Evolutionary conservation across 2,113 vertebrate species (phyloP), one percentile per base, ranked within the genome.

Genomic region (Triplophysa dalaica): DNA sequence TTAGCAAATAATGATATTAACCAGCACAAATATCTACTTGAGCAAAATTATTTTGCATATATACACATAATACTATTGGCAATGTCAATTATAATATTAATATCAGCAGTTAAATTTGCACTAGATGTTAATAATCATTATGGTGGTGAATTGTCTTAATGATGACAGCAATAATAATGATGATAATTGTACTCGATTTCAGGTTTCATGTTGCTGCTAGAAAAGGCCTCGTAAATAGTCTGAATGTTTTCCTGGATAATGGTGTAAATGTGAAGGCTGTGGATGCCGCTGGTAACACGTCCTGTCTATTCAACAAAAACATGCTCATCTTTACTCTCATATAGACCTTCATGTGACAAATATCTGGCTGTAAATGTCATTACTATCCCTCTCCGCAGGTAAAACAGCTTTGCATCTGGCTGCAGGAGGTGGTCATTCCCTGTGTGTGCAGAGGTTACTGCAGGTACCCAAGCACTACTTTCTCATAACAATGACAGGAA

Each of bases 181-280:
- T 60, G 1, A 61, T 52, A 61, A n/a, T 21, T 52, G 9, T 66
- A 29, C 58, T 64, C 5, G 12, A 63, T 67, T 7, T 84, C 77
- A 96, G 95, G 22, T 95, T 95, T 87, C 94, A 95, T 4, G 90
- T 95, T 22, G 92, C 94, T 29, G 94, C 94, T 0, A 91, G 93
- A 0, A 94, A 94, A 77, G 95, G 95, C 41, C 93, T 93, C 75
- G 89, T 95, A 43, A 94, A 93, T 0, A 94, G 93, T 83, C 54
- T 96, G 86, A 95, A 93, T 80, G 87, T 91, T 78, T 87, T 95
- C 78, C 93, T 96, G 2, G 5, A 91, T 3, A 92, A 95, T 0
- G 93, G 93, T 8, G 91, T 91, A 12, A 93, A 95, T 76, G 89
- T 94, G 70, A 87, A 90, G 0, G 86, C 90, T 75, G 90, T 90